These are phyloP conservation scores for Idaea dimidiata DNA, from an alignment of 2,888 invertebrate species.

Conservation along the genomic window DNA sequence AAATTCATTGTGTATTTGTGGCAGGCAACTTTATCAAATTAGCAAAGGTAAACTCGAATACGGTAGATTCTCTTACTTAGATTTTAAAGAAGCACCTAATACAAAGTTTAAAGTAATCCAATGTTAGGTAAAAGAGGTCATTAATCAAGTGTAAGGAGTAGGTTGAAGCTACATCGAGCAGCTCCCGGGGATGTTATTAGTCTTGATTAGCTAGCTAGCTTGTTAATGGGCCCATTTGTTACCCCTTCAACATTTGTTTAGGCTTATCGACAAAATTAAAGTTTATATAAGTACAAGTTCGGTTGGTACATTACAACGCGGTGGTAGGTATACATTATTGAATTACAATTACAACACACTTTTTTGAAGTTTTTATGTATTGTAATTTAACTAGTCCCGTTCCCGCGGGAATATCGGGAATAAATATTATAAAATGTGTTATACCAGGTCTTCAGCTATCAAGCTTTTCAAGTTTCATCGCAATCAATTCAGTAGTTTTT, in stretches of 20 bases:
- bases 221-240: conserved; percentile 1
- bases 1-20: too few relatives aligned
- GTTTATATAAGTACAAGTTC: neutral
- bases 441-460: too few relatives aligned
- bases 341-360: too few relatives aligned
- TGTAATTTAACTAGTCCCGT: too few relatives aligned
- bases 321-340: too few relatives aligned
- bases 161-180: neutral
- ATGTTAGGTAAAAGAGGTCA: neutral
- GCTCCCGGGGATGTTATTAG: conserved; percentile 2
- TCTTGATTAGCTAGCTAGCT: conserved; percentile 5
- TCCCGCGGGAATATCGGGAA: too few relatives aligned
- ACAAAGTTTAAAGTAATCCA: neutral
- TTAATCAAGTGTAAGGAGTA: neutral
- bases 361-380: too few relatives aligned
- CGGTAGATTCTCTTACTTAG: neutral
- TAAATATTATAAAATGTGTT: too few relatives aligned
- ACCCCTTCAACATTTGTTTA: neutral
- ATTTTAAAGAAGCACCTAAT: neutral
- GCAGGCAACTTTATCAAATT: too few relatives aligned
- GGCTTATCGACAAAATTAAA: neutral
- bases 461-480: too few relatives aligned
- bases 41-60: neutral
- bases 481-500: too few relatives aligned
- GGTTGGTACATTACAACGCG: neutral